Evolutionary conservation across 2,888 invertebrate species (phyloP).

Genomic region (Brenthis hecate): DNA sequence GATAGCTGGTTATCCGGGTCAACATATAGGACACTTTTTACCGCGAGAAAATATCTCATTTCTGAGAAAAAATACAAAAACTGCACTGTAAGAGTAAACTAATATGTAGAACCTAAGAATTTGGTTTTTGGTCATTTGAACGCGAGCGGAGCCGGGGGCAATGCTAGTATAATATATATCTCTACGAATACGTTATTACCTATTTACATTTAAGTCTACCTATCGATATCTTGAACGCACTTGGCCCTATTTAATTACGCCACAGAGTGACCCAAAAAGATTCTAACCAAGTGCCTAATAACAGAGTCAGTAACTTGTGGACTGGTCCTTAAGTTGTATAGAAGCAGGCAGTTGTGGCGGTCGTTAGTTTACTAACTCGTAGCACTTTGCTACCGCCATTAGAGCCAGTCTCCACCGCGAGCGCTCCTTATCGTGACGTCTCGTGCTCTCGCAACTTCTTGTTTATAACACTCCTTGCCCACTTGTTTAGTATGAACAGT

Average conservation of each 20-base stretch:
- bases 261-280: not conserved
- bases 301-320: conserved; percentile 45
- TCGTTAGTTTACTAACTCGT: conserved; percentile 60
- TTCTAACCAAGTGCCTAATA: conserved; percentile 38
- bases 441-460: conserved; percentile 49
- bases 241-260: not conserved
- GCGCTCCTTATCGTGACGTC: conserved; percentile 51
- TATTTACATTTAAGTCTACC: too few relatives aligned
- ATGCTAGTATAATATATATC: too few relatives aligned
- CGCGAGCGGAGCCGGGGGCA: too few relatives aligned
- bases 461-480: conserved; percentile 44
- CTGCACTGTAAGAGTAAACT: too few relatives aligned
- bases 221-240: not conserved
- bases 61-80: too few relatives aligned
- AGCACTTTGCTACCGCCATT: conserved; percentile 54
- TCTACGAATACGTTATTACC: too few relatives aligned
- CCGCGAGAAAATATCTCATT: too few relatives aligned
- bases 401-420: conserved; percentile 49
- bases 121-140: too few relatives aligned
- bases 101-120: too few relatives aligned
- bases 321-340: conserved; percentile 48
- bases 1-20: too few relatives aligned
- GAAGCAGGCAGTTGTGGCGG: conserved; percentile 55
- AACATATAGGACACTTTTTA: too few relatives aligned
- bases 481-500: conserved; percentile 39